Evolutionary conservation across 2,113 vertebrate species (phyloP).

Genomic region (Pontoporia blainvillei): DNA sequence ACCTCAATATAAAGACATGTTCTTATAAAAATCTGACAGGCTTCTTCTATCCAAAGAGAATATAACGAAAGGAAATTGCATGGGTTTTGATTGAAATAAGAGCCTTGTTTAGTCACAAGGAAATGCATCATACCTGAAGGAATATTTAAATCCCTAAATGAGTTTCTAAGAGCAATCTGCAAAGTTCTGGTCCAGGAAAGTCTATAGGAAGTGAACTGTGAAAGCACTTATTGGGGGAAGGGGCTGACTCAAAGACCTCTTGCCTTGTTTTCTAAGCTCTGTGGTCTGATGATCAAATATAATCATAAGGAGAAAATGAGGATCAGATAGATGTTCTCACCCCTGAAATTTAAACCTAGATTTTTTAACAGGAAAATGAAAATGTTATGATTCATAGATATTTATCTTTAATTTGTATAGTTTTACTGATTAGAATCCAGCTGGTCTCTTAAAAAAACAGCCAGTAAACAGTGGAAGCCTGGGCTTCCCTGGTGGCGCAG

Average conservation of each 20-base stretch:
- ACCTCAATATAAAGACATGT: not conserved
- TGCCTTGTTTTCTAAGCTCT: not conserved
- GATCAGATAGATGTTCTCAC: not conserved
- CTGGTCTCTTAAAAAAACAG: constrained; percentile 41
- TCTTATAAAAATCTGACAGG: not conserved
- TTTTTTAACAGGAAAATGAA: constrained; percentile 26
- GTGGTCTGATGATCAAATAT: not conserved
- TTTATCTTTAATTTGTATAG: constrained; percentile 30
- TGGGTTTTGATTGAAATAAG: not conserved
- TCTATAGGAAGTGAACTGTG: not conserved
- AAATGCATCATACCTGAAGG: not conserved
- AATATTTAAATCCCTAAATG: not conserved
- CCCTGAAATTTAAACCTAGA: not conserved
- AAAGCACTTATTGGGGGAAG: not conserved
- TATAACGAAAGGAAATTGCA: constrained; percentile 6
- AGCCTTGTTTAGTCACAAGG: not conserved
- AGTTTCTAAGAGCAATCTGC: not conserved
- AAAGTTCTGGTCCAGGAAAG: not conserved
- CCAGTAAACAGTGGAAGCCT: not conserved
- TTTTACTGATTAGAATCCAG: constrained; percentile 39
- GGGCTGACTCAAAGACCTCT: not conserved
- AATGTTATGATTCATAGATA: constrained; percentile 42
- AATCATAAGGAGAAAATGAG: not conserved
- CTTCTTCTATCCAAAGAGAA: not conserved
- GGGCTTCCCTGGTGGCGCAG: not conserved